Evolutionary conservation across 2,888 invertebrate genomes (phyloP), one percentile per base, ranked within the genome.

Genomic region (Stenodema calcarata): DNA sequence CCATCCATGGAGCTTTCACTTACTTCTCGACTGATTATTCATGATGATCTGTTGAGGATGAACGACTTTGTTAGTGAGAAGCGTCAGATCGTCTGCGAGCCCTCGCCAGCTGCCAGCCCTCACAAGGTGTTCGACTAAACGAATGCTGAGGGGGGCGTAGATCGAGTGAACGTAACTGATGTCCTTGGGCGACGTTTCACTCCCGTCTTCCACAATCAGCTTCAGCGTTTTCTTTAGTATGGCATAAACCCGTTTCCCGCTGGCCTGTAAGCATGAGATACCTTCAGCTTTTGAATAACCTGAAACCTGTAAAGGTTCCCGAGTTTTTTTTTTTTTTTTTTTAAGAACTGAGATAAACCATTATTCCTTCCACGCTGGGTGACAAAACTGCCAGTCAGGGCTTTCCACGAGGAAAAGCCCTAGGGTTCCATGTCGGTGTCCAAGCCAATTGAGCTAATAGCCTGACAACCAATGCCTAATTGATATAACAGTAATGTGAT

Each of bases 141-240:
- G 93, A 1, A 97, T 95, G 82, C 96, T 96, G 54, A 99, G 91
- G 0, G 99, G 99, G 0, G 98, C 98, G 91, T 98, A 99, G 90
- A 96, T 97, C 90, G 96, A 96, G 90, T 97, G 96, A 47, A 98
- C 95, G 90, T 97, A 98, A 89, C 97, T 95, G 84, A 98, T 96
- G 90, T 99, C 98, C 88, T 94, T 95, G 0, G 96, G 96, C 84
- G 95, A 94, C 87, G 95, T 92, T 92, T 98, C 98, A 86, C 95
- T 94, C 0, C 95, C 95, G 89, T 98, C 97, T 89, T 98, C 97
- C 89, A 96, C 95, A 0, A 97, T 97, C 41, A 99, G 92, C 89
- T 95, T 94, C 11, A 98, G 92, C 0, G 96, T 88, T 93, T 96
- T 96, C 89, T 96, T 93, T 27, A 96, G 91, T 3, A 96, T 95